A percentile compares a stretch with the other conserved stretches of the same genome.
These are phyloP conservation scores for Pseudonaja textilis DNA, from an alignment of 2,113 vertebrate species.

Conservation along the genomic window DNA sequence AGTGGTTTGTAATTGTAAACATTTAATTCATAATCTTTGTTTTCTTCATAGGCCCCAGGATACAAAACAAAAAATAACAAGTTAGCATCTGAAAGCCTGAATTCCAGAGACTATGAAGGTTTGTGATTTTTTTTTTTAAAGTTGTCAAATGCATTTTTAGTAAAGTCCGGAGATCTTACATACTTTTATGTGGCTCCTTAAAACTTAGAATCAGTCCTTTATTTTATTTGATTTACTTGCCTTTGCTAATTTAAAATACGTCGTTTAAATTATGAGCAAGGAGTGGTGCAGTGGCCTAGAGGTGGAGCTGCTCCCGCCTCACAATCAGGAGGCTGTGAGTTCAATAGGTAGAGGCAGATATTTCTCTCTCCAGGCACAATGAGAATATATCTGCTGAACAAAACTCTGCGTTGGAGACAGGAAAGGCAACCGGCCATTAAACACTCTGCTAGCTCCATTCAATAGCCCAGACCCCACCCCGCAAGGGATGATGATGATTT, in stretches of 20 bases:
- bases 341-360: too few species aligned
- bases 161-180: not conserved
- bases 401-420: too few species aligned
- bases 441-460: too few species aligned
- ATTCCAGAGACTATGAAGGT: slow-evolving; percentile 63
- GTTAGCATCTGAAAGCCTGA: slow-evolving; percentile 65
- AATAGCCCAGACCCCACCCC: too few species aligned
- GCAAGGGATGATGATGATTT: not conserved
- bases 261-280: not conserved
- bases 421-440: too few species aligned
- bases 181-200: not conserved
- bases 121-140: slow-evolving; percentile 21
- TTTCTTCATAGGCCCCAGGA: slow-evolving; percentile 72
- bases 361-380: too few species aligned
- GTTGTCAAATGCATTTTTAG: not conserved
- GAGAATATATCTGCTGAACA: too few species aligned
- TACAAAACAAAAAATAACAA: slow-evolving; percentile 61
- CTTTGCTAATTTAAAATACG: not conserved
- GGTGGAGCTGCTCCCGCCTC: too few species aligned
- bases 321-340: too few species aligned
- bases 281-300: too few species aligned
- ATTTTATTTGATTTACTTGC: not conserved
- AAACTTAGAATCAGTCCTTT: not conserved
- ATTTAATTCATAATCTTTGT: slow-evolving; percentile 3
- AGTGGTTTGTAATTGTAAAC: not conserved